phyloP scores from a whole-genome alignment of 2,888 invertebrate genomes.

The Pecten maximus region DNA sequence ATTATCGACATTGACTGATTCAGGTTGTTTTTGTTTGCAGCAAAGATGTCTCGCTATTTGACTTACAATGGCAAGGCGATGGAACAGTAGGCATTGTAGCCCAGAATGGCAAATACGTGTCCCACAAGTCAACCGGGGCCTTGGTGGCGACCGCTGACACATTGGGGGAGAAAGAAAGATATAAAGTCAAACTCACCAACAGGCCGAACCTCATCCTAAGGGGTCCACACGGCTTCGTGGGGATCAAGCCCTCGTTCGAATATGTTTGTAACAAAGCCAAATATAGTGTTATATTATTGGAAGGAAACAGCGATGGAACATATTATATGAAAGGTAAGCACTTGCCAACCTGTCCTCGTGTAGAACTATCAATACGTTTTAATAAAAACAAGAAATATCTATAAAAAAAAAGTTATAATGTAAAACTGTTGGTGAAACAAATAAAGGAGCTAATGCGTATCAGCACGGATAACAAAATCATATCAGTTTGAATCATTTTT shows the following conservation, averaged over 20 bases:
- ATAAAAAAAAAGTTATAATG: too few species aligned
- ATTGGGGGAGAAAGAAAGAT: slow-evolving; percentile 94
- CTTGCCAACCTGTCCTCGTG: background rate
- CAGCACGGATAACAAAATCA: too few species aligned
- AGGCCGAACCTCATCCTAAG: slow-evolving; percentile 96
- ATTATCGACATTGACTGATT: too few species aligned
- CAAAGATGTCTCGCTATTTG: slow-evolving; percentile 86
- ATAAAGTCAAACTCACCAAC: slow-evolving; percentile 87
- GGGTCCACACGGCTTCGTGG: slow-evolving; percentile 97
- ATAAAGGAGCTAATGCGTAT: too few species aligned
- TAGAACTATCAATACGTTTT: too few species aligned
- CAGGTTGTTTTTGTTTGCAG: slow-evolving; percentile 57
- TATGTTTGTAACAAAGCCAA: slow-evolving; percentile 93
- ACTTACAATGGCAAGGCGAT: slow-evolving; percentile 95
- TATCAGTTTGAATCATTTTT: too few species aligned
- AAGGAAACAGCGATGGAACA: slow-evolving; percentile 91
- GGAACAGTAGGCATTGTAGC: slow-evolving; percentile 96
- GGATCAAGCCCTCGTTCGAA: slow-evolving; percentile 93
- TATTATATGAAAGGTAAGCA: slow-evolving; percentile 94
- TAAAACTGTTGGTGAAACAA: too few species aligned
- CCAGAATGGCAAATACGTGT: slow-evolving; percentile 96
- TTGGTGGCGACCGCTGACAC: slow-evolving; percentile 93
- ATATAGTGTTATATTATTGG: slow-evolving; percentile 95
- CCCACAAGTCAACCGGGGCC: slow-evolving; percentile 96
- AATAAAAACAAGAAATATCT: too few species aligned